Evolutionary conservation across 2,888 invertebrate genomes (phyloP).

Genomic region (Apotomis turbidana): DNA sequence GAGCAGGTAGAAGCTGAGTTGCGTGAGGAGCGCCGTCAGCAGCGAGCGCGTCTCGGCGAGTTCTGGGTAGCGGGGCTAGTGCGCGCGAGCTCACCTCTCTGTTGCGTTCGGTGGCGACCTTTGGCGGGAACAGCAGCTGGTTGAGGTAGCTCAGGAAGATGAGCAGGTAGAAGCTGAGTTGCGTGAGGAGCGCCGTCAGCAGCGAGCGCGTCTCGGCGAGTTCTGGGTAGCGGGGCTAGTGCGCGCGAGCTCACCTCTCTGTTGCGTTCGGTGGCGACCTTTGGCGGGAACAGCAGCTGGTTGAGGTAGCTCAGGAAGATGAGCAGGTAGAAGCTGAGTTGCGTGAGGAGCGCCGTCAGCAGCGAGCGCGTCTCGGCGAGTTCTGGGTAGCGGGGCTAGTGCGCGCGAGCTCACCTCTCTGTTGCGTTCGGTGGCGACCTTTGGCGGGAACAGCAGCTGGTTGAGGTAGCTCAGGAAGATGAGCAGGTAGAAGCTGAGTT

Average conservation of each 20-base stretch:
- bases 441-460: constrained; percentile 93
- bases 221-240: no score
- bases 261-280: constrained; percentile 90
- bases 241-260: constrained; percentile 84
- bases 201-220: constrained; percentile 89
- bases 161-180: constrained; percentile 94
- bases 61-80: no score
- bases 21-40: constrained; percentile 92
- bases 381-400: no score
- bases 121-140: constrained; percentile 93
- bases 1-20: constrained; percentile 94
- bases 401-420: constrained; percentile 84
- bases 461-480: constrained; percentile 97
- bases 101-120: constrained; percentile 90
- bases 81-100: constrained; percentile 84
- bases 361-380: constrained; percentile 89
- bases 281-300: constrained; percentile 93
- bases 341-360: constrained; percentile 92
- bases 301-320: constrained; percentile 97
- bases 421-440: constrained; percentile 90
- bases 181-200: constrained; percentile 92
- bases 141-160: constrained; percentile 97
- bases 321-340: constrained; percentile 94
- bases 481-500: constrained; percentile 94
- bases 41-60: constrained; percentile 89